Evolutionary conservation across 2,888 invertebrate genomes (phyloP), one percentile per base, ranked within the genome.

Genomic region (Octodonta nipae): DNA sequence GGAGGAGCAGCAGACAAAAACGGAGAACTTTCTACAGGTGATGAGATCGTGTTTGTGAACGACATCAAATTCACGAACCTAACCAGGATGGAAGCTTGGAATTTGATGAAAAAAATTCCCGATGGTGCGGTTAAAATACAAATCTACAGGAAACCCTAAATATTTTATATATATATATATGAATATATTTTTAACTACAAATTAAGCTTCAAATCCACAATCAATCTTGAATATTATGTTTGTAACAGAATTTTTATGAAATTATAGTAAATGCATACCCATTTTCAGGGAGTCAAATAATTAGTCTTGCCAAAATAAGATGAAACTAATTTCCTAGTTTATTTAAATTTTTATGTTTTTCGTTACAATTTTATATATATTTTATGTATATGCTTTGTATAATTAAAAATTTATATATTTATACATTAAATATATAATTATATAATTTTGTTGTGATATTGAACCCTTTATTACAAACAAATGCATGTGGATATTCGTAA

Each of bases 61-160:
- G 82, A 79, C 32, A 73, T 73, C 42, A 78, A 83, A 46, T 79
- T 88, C 53, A 75, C 78, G 41, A 72, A 75, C 38, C 79, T 87
- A 72, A 81, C 89, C n/a, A 76, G 92, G 51, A 87, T 88, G 45
- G 88, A 91, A 64, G 91, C 88, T 32, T 92, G 92, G 92, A 84
- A 84, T 46, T 75, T 83, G 38, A 80, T 93, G 67, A 92, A 92
- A 63, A 82, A 84, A 51, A 63, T 92, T 43, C 82, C 86, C 32
- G 78, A 85, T 55, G 92, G 92, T 34, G 75, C 78, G 27, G 47
- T 51, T 26, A 37, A 37, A 24, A 46, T 53, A 33, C 46, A 51
- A 29, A 46, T 53, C 34, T 49, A 39, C 36, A 40, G 53, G 49
- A 50, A 48, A 38, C 13, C 30, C 22, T 26, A n/a, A 3, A 13